Evolutionary conservation across 2,888 invertebrate species (phyloP).

Genomic region (Odontocolon sp.): DNA sequence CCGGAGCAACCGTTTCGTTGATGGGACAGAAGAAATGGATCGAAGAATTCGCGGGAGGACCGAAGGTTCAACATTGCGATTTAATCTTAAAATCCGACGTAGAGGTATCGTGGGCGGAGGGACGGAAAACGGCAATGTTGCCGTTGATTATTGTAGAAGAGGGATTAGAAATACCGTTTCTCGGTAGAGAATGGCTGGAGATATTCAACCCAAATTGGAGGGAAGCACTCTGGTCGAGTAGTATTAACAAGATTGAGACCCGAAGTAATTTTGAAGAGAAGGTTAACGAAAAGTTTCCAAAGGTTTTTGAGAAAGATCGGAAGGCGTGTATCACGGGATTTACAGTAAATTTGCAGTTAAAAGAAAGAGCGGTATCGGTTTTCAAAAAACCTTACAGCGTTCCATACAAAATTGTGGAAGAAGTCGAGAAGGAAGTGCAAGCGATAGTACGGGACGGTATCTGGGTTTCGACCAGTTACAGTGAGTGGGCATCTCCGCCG

Average conservation of each 20-base stretch:
- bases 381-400: slow-evolving; percentile 39
- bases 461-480: slow-evolving; percentile 24
- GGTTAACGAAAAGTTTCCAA: slow-evolving; percentile 10
- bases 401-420: slow-evolving; percentile 30
- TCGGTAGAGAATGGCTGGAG: slow-evolving; percentile 51
- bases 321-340: slow-evolving; percentile 24
- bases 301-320: slow-evolving; percentile 21
- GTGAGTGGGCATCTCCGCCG: slow-evolving; percentile 41
- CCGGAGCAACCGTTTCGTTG: slow-evolving; percentile 39
- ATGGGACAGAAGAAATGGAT: slow-evolving; percentile 17
- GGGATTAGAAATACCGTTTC: slow-evolving; percentile 23
- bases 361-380: slow-evolving; percentile 18
- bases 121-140: background rate
- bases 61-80: slow-evolving; percentile 11
- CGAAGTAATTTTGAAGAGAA: background rate
- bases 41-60: slow-evolving; percentile 12
- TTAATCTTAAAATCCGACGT: slow-evolving; percentile 18
- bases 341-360: slow-evolving; percentile 29
- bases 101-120: slow-evolving; percentile 4
- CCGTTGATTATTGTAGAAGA: slow-evolving; percentile 32
- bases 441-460: slow-evolving; percentile 15
- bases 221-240: slow-evolving; percentile 16
- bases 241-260: slow-evolving; percentile 22
- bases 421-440: slow-evolving; percentile 34
- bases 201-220: slow-evolving; percentile 34